Evolutionary conservation across 2,888 invertebrate genomes (phyloP).

Genomic region (Helleia helle): DNA sequence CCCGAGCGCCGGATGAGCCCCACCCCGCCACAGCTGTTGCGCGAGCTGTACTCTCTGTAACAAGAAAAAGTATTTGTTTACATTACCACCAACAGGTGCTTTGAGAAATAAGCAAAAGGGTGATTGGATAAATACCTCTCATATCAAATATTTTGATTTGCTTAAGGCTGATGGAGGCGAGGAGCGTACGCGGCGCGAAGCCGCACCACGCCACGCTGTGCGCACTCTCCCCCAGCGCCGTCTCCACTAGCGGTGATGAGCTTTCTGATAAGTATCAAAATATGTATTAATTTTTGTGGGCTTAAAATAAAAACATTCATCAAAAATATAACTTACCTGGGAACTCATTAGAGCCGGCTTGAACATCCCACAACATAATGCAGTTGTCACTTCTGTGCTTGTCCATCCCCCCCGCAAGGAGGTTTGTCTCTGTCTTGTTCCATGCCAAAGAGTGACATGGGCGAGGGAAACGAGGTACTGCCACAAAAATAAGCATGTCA

Average conservation of each 20-base stretch:
- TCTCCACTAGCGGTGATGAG: constrained; percentile 70
- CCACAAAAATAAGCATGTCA: no score
- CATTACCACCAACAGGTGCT: no score
- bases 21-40: constrained; percentile 83
- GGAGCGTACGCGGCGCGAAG: constrained; percentile 81
- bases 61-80: no score
- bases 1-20: no score
- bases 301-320: background rate
- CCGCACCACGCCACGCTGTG: constrained; percentile 90
- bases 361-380: constrained; percentile 91
- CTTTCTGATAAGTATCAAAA: constrained; percentile 19
- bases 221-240: constrained; percentile 88
- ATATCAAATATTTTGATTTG: constrained; percentile 91
- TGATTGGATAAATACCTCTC: constrained; percentile 77
- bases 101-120: no score
- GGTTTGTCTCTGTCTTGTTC: constrained; percentile 87
- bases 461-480: constrained; percentile 88
- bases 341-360: constrained; percentile 49
- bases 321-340: no score
- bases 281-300: background rate
- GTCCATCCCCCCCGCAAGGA: constrained; percentile 91
- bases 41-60: constrained; percentile 63
- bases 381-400: constrained; percentile 92
- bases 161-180: constrained; percentile 93
- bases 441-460: constrained; percentile 91